Conservation (phyloP, 2,113 vertebrate species). For the Alexandromys fortis region DNA sequence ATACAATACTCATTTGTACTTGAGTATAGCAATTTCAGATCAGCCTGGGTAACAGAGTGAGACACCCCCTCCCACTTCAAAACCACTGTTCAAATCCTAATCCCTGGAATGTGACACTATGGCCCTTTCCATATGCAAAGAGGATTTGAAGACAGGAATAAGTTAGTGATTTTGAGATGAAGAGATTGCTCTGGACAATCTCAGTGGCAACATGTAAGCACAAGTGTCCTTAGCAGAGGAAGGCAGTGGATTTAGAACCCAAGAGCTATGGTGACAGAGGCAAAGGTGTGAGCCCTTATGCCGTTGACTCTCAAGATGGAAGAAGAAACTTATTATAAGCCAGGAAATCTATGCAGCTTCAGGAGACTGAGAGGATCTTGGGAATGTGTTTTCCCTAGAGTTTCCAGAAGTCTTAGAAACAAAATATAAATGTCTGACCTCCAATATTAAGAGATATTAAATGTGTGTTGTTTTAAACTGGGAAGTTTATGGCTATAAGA, state of each 20-base stretch:
- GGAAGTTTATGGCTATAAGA: neutral
- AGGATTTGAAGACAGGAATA: neutral
- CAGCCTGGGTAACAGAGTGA: neutral
- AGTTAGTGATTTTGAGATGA: neutral
- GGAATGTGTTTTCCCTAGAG: neutral
- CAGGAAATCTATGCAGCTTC: neutral
- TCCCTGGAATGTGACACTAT: neutral
- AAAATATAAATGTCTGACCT: neutral
- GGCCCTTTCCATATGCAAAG: neutral
- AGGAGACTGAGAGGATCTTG: neutral
- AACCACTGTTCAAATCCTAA: neutral
- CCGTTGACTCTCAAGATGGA: constrained; percentile 9
- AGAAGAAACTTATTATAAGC: neutral
- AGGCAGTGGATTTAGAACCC: neutral
- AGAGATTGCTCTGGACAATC: neutral
- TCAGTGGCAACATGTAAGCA: neutral
- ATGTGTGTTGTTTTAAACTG: neutral
- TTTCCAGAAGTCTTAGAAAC: neutral
- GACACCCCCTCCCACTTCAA: neutral
- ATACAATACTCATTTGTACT: neutral
- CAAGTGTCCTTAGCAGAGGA: neutral
- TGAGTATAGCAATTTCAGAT: neutral
- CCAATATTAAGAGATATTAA: neutral
- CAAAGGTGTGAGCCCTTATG: neutral
- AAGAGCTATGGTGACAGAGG: neutral